These are phyloP conservation scores for Antrozous pallidus DNA, from an alignment of 2,797 vertebrate species.

Conservation along the genomic window DNA sequence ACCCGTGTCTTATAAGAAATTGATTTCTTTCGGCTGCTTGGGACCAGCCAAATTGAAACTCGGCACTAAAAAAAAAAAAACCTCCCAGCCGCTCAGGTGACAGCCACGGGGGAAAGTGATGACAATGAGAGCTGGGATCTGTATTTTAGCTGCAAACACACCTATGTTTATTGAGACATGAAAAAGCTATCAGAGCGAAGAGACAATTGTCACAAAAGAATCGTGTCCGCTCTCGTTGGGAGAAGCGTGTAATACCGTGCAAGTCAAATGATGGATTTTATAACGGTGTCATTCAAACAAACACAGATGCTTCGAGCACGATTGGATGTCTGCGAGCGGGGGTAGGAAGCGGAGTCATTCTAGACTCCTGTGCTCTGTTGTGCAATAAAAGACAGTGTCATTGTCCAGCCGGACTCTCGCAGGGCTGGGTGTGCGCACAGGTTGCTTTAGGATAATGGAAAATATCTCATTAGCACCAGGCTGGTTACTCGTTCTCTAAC, in stretches of 20 bases:
- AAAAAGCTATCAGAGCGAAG: constrained; percentile 60
- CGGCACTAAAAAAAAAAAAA: constrained; percentile 56
- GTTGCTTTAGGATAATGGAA: constrained; percentile 83
- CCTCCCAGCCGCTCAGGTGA: constrained; percentile 71
- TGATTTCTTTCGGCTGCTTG: constrained; percentile 66
- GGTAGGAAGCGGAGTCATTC: constrained; percentile 8
- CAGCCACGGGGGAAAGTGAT: constrained; percentile 68
- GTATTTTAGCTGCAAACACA: constrained; percentile 60
- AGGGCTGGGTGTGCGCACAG: constrained; percentile 74
- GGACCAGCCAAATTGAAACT: constrained; percentile 71
- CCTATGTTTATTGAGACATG: constrained; percentile 65
- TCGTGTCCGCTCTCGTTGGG: not conserved
- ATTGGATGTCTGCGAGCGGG: not conserved
- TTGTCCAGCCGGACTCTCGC: constrained; percentile 68
- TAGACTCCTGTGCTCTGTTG: not conserved
- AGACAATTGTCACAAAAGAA: constrained; percentile 40
- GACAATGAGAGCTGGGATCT: constrained; percentile 42
- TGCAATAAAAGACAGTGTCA: not conserved
- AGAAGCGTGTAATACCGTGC: constrained; percentile 7
- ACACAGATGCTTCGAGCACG: constrained; percentile 18
- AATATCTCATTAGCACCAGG: constrained; percentile 86
- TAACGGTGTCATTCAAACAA: constrained; percentile 43
- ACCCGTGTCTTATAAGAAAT: constrained; percentile 74
- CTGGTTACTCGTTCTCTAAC: constrained; percentile 84
- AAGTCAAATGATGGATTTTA: constrained; percentile 60